phyloP scores from a whole-genome alignment of 2,113 vertebrate genomes.

The Ovis aries region DNA sequence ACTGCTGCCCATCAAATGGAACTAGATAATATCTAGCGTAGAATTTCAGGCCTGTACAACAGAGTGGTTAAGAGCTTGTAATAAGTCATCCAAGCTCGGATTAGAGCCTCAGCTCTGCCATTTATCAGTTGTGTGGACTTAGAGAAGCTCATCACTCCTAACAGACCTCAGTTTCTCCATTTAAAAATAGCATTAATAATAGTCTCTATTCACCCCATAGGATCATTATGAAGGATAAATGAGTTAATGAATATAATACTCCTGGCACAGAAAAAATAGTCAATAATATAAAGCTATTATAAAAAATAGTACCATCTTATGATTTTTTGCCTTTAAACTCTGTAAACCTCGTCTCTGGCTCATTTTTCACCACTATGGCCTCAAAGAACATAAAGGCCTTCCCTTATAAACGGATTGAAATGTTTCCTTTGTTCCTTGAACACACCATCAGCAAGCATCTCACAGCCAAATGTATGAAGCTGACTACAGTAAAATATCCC shows the following conservation, averaged over 20 bases:
- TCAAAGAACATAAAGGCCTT: background rate
- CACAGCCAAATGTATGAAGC: background rate
- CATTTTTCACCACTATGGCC: background rate
- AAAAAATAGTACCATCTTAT: background rate
- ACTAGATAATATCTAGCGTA: background rate
- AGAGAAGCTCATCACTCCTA: background rate
- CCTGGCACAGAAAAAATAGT: background rate
- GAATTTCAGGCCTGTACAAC: background rate
- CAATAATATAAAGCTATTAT: background rate
- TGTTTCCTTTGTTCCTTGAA: background rate
- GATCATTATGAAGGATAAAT: background rate
- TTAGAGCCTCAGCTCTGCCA: background rate
- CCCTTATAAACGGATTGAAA: background rate
- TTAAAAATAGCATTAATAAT: background rate
- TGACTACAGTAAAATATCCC: conserved; percentile 35
- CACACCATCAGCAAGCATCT: background rate
- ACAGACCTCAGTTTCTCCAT: background rate
- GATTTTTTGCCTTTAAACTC: background rate
- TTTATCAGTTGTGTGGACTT: background rate
- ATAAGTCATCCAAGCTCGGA: background rate
- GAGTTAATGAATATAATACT: background rate
- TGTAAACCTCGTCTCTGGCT: background rate
- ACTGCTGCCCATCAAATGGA: background rate
- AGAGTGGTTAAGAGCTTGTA: background rate
- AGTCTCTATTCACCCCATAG: background rate